phyloP scores from a whole-genome alignment of 35 echinoderm and acorn worm species.

The Heliocidaris tuberculata region DNA sequence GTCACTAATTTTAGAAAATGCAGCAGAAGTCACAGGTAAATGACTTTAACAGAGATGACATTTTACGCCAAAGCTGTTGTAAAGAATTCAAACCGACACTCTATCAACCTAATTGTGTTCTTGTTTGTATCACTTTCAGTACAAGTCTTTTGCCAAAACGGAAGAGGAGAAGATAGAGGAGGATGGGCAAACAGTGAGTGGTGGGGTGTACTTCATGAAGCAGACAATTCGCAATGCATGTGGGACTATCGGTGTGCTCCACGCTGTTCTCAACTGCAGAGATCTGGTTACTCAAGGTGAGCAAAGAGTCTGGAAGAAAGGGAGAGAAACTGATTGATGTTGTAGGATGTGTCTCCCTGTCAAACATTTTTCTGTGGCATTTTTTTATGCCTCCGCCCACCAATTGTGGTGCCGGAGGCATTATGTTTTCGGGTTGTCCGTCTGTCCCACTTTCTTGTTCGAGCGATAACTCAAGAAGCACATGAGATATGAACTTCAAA shows the following conservation, averaged over 20 bases:
- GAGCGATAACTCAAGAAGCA: too few species aligned
- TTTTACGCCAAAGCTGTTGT: too few species aligned
- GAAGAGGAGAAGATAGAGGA: constrained; percentile 72
- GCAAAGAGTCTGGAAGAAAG: constrained; percentile 16
- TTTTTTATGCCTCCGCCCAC: too few species aligned
- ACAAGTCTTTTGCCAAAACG: constrained; percentile 20
- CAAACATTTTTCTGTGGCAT: not conserved
- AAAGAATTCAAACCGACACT: not conserved
- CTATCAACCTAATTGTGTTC: not conserved
- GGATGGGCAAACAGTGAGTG: constrained; percentile 75
- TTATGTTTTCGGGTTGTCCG: too few species aligned
- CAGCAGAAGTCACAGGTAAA: too few species aligned
- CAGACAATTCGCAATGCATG: constrained; percentile 97
- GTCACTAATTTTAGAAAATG: too few species aligned
- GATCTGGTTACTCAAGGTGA: constrained; percentile 63
- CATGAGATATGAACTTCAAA: too few species aligned
- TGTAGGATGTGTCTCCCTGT: not conserved
- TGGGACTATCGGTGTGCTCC: constrained; percentile 92
- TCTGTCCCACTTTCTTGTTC: too few species aligned
- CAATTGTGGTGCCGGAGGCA: too few species aligned
- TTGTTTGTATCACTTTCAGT: not conserved
- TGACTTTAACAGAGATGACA: too few species aligned
- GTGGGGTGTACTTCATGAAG: constrained; percentile 86
- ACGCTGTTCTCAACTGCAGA: constrained; percentile 79
- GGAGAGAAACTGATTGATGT: not conserved